Evolutionary conservation across 1,140 invertebrate genomes (phyloP), one percentile per base, ranked within the genome.

Genomic region (Nylanderia fulva): DNA sequence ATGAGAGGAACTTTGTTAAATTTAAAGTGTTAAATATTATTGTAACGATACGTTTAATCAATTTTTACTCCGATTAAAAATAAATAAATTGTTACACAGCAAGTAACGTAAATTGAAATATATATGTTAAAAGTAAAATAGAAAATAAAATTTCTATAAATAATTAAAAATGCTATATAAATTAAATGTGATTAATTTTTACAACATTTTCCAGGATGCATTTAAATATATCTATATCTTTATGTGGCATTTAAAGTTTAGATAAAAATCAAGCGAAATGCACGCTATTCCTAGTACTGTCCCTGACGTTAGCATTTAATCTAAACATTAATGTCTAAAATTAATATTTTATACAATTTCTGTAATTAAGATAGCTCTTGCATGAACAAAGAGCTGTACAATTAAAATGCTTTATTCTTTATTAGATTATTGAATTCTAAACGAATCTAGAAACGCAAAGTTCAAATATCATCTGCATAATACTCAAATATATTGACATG

Each of bases 401-500:
- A 66, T 13, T 36, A 36, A 2, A 27, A 2, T 18, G 21, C 68
- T 39, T 68, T 39, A 24, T 48, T 24, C 18, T 61, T 24, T 27
- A 24, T 15, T 52, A 27, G 29, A 48, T 52, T 8, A 0, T 66
- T 77, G n/a, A 52, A 77, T 77, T 45, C 66, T 24, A 61, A n/a
- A 79, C 21, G 2, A 68, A 64, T 39, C 33, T 52, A 60, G 39
- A 88, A 72, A 29, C 15, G 11, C 13, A n/a, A 42, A 56, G 42
- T 76, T 85, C 58, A 29, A 48, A 48, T 4, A 48, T 60, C 24
- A 42, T 24, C 15, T 33, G 58, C 52, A 27, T 63, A 79, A 87
- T 88, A 54, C 56, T 79, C 39, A 15, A 13, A 27, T 21, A 45
- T 63, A 24, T 71, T 45, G 18, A 36, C 27, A 36, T 52, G 72